Conservation (phyloP, 2,797 vertebrate species). For the Anas flavirostris region DNA sequence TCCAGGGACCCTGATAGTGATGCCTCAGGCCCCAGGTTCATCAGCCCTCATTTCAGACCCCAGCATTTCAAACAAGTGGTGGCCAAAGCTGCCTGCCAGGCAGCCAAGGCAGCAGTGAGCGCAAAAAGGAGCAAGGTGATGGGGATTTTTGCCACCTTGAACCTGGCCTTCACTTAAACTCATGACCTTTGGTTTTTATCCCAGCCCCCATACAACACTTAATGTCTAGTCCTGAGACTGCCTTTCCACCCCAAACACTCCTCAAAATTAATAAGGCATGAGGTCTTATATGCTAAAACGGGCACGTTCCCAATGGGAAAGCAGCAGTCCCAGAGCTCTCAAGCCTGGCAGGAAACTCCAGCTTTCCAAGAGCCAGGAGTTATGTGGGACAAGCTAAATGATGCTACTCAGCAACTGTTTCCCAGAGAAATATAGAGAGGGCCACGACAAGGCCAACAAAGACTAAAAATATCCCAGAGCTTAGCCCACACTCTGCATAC, state of each 20-base stretch:
- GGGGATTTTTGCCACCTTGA: neutral
- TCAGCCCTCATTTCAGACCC: neutral
- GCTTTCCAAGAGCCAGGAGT: slow-evolving; percentile 49
- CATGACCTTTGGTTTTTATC: neutral
- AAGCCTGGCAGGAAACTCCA: slow-evolving; percentile 63
- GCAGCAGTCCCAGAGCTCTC: slow-evolving; percentile 30
- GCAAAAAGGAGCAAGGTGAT: neutral
- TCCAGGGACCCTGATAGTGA: neutral
- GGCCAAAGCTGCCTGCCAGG: no score
- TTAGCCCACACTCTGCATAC: neutral
- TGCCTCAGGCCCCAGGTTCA: rapidly evolving
- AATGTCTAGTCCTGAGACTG: neutral
- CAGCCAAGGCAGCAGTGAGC: no score
- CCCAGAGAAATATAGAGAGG: slow-evolving; percentile 61
- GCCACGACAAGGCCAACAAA: slow-evolving; percentile 45
- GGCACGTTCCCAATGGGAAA: slow-evolving; percentile 65
- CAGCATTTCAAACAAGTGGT: neutral
- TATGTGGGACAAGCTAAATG: slow-evolving; percentile 52
- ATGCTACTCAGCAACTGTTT: slow-evolving; percentile 68
- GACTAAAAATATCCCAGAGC: slow-evolving; percentile 59
- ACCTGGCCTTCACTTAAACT: neutral
- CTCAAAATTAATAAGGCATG: slow-evolving; percentile 49
- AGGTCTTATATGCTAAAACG: slow-evolving; percentile 42
- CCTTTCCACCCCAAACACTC: neutral
- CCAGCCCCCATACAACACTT: neutral